Base-by-base conservation (phyloP, 2,888 invertebrate genomes). In the Meiosimyza platycephala region DNA sequence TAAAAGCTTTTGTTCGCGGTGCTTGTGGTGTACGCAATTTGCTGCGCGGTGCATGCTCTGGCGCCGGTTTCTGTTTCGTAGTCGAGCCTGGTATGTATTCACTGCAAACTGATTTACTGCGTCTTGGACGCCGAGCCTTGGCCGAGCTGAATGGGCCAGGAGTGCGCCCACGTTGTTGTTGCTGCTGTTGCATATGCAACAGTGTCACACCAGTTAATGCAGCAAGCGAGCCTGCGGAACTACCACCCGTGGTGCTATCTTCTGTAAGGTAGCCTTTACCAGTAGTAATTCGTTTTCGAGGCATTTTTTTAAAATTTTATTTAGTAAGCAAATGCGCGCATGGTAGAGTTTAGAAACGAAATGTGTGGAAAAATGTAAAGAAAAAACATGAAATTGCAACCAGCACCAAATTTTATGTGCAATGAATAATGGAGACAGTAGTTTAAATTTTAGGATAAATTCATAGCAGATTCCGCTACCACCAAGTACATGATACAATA, bases 201-300 rank as follows among this genome's bases (percentile, higher is more conserved):
- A 66, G 68, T 18, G 75, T 65, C 16, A 72, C 33, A 62, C 71
- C 71, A 11, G 78, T 78, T 54, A 67, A 75, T 47, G 78, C 79
- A 67, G 71, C 59, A 64, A 71, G 73, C 66, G 75, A 33, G 74
- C 78, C 73, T 11, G 33, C 60, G 59, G 72, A 33, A 69, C 77
- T 74, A 64, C 77, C 73, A 51, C 79, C 77, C 62, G 75, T 79
- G 40, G 82, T 79, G 79, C 85, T 87, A 80, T 87, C 87, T 81
- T 87, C 87, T 86, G 87, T 87, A 86, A 87, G 85, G 85, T 87
- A 87, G 80, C 86, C 86, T 87, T 80, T 18, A 18, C 69, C 69
- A 69, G 69, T 69, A 60, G n/a, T 54, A 52, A 51, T 60, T 69
- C 40, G 69, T 55, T 55, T 67, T n/a, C 16, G 40, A 12, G 18